Percentiles rank a stretch among this genome's conserved stretches.
phyloP scores from a whole-genome alignment of 2,888 invertebrate species.

The Romanomermis culicivorax region DNA sequence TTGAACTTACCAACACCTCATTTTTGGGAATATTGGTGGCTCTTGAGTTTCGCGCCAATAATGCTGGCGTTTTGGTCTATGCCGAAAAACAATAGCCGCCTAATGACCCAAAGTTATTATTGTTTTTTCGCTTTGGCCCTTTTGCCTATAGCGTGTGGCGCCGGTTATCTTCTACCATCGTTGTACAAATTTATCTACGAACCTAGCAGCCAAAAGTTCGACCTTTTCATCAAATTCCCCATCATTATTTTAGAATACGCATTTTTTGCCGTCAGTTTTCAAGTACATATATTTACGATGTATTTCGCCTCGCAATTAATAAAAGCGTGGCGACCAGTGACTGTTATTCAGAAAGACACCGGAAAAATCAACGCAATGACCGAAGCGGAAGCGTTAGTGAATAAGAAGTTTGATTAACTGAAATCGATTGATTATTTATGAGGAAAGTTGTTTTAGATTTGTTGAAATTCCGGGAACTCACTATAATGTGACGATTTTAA shows the following conservation, averaged over 20 bases:
- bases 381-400: not conserved
- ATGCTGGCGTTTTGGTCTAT: slow-evolving; percentile 65
- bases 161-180: slow-evolving; percentile 25
- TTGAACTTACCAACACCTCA: slow-evolving; percentile 69
- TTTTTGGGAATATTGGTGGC: slow-evolving; percentile 86
- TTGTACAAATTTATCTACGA: not conserved
- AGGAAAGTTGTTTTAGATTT: no score
- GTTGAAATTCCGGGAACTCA: no score
- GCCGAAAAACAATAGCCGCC: slow-evolving; percentile 53
- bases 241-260: slow-evolving; percentile 29
- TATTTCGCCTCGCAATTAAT: slow-evolving; percentile 26
- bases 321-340: slow-evolving; percentile 22
- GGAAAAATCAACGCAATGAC: no score
- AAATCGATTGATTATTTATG: no score
- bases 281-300: slow-evolving; percentile 28
- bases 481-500: no score
- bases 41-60: slow-evolving; percentile 55
- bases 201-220: not conserved
- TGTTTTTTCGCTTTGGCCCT: slow-evolving; percentile 57
- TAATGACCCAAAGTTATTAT: slow-evolving; percentile 52
- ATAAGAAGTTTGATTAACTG: no score
- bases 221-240: slow-evolving; percentile 19
- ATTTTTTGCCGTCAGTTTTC: slow-evolving; percentile 27
- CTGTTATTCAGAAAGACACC: no score
- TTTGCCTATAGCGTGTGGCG: slow-evolving; percentile 56